Evolutionary conservation across 2,888 invertebrate species (phyloP), one percentile per base, ranked within the genome.

Genomic region (Trypoxylon attenuatum): DNA sequence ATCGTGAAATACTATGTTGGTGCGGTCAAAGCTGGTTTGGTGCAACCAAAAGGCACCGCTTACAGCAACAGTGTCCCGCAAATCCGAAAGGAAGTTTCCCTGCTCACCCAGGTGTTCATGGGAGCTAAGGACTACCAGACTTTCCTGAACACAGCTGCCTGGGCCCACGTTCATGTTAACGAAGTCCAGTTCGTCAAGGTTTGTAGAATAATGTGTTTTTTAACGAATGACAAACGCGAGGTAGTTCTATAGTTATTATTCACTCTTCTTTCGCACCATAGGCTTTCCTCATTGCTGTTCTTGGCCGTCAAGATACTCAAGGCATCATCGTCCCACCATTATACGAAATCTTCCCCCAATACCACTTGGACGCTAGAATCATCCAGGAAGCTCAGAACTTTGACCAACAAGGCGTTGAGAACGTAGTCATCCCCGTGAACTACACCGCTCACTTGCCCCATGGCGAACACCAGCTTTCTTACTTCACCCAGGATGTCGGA

Each of bases 321-420:
- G 91, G 91, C 21, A 86, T 94, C 53, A 87, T 91, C 38, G 86
- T 94, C 6, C 94, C 94, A 13, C 91, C 93, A 47, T 88, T 91
- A 54, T 93, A 93, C 80, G 94, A 94, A 86, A 88, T 94, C 66
- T 90, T 91, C 84, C 94, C 94, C 0, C 90, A 92, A 72, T 90
- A 90, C 86, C 94, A 93, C 89, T 90, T 92, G 84, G 92, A 91
- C 80, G 88, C 90, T 56, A 91, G 93, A 80, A 89, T 93, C 63
- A 90, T 94, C 83, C 89, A 90, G 41, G 89, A 91, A 60, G 93
- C 92, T 2, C 90, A 92, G 84, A 86, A 81, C 85, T 87, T 47
- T 70, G 68, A 72, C 18, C 39, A 64, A 43, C 68, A 29, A 1
- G 27, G 8, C 5, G 33, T 5, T 5, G 87, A 90, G 27, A 87